A percentile compares a stretch with the other conserved stretches of the same genome.
phyloP scores from a whole-genome alignment of 2,888 invertebrate genomes.

The Drosophila nr. perissopoda region DNA sequence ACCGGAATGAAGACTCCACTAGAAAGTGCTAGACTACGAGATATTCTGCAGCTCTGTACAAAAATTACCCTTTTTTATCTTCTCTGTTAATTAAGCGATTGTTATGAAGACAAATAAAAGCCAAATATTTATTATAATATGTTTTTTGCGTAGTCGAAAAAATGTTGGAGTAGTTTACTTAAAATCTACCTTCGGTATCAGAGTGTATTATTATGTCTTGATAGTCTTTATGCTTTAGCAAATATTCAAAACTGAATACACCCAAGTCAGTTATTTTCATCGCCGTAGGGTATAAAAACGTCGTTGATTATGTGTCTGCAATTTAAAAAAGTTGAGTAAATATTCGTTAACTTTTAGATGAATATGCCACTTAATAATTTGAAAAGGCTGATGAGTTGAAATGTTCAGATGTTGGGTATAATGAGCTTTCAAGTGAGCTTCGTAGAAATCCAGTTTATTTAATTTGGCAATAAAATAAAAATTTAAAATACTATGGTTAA shows the following conservation, averaged over 20 bases:
- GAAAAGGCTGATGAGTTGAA: constrained; percentile 26
- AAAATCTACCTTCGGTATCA: not conserved
- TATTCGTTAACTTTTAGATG: constrained; percentile 18
- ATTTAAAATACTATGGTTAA: not conserved
- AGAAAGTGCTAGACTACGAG: not conserved
- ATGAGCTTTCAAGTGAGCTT: not conserved
- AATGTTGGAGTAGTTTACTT: not conserved
- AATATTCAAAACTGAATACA: not conserved
- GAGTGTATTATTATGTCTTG: not conserved
- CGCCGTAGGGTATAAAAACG: not conserved
- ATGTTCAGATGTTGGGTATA: constrained; percentile 23
- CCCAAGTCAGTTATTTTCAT: not conserved
- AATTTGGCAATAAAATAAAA: not conserved
- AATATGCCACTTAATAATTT: constrained; percentile 48
- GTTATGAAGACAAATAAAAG: not conserved
- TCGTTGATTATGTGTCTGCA: not conserved
- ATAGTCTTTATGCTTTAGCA: not conserved
- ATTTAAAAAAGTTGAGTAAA: constrained; percentile 4
- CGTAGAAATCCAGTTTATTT: not conserved
- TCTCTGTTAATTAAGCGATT: not conserved
- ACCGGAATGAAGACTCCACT: constrained; percentile 7
- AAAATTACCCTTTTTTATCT: not conserved
- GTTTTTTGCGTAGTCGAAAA: too few species aligned
- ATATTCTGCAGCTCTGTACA: not conserved
- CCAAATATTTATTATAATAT: not conserved